Evolutionary conservation across 2,797 vertebrate genomes (phyloP).

Genomic region (Phyllotis vaccarum): DNA sequence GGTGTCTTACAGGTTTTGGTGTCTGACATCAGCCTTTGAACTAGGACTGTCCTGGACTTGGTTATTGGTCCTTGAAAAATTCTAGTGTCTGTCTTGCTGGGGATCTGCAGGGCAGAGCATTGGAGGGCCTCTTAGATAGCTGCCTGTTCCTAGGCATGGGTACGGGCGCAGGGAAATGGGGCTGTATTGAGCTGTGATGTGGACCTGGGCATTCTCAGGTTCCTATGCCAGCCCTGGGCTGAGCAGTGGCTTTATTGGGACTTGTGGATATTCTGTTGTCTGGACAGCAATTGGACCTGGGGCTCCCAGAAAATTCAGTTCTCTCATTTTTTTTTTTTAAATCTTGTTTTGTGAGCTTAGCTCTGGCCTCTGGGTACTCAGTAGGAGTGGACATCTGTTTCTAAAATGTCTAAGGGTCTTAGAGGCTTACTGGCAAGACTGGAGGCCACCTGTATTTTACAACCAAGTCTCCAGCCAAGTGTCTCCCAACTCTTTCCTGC

Average conservation of each 20-base stretch:
- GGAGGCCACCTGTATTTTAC: background rate
- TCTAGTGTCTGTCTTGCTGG: background rate
- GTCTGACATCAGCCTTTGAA: background rate
- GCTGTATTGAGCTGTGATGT: background rate
- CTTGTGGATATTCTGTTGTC: background rate
- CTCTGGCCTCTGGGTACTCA: background rate
- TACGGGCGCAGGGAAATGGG: no score
- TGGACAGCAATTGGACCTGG: accelerated
- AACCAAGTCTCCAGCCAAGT: background rate
- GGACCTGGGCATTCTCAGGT: background rate
- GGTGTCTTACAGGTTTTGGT: background rate
- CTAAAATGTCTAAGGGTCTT: background rate
- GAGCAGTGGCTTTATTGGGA: background rate
- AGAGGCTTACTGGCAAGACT: background rate
- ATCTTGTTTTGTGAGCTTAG: background rate
- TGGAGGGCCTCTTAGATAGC: background rate
- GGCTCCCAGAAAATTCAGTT: background rate
- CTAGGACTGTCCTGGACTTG: background rate
- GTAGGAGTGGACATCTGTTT: background rate
- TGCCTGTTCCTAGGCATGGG: background rate
- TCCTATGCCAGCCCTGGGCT: background rate
- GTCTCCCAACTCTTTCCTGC: background rate
- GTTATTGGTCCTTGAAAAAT: background rate
- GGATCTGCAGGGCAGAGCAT: background rate
- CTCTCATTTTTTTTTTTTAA: background rate